These are phyloP conservation scores for Lethrus apterus DNA, from an alignment of 1,140 invertebrate species.

Conservation along the genomic window DNA sequence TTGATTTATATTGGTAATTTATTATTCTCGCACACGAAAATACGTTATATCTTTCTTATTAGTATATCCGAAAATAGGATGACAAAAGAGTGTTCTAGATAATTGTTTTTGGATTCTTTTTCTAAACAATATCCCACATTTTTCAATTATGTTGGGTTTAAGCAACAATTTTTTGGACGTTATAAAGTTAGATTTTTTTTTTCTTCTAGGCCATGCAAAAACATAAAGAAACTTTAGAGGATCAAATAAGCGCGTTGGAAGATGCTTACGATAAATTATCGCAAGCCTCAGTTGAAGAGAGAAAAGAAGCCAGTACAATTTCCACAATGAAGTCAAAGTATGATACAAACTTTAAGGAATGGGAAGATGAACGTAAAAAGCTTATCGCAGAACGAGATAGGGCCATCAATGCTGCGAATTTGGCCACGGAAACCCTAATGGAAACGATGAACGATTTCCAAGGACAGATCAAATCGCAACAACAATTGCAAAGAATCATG, in stretches of 20 bases:
- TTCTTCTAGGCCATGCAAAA: neutral
- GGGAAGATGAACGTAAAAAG: neutral
- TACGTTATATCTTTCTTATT: too few species aligned
- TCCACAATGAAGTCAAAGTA: too few species aligned
- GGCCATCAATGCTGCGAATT: constrained; percentile 9
- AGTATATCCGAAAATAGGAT: too few species aligned
- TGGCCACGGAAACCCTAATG: constrained; percentile 8
- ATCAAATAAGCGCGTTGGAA: neutral
- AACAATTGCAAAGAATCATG: constrained; percentile 7
- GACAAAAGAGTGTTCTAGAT: too few species aligned
- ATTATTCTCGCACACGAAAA: too few species aligned
- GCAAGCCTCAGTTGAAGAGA: neutral
- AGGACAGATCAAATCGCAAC: constrained; percentile 5
- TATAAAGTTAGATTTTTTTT: neutral
- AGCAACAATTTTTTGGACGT: too few species aligned
- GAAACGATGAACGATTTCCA: constrained; percentile 13
- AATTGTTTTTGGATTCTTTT: too few species aligned
- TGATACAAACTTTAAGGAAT: neutral
- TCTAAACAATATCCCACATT: too few species aligned
- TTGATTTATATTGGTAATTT: too few species aligned
- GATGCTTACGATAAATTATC: neutral
- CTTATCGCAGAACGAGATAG: constrained; percentile 6
- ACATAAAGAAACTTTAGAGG: neutral
- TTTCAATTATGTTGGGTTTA: too few species aligned
- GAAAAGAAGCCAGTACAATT: too few species aligned